These are phyloP conservation scores for Meloe dianella DNA, from an alignment of 2,888 invertebrate species.

Conservation along the genomic window DNA sequence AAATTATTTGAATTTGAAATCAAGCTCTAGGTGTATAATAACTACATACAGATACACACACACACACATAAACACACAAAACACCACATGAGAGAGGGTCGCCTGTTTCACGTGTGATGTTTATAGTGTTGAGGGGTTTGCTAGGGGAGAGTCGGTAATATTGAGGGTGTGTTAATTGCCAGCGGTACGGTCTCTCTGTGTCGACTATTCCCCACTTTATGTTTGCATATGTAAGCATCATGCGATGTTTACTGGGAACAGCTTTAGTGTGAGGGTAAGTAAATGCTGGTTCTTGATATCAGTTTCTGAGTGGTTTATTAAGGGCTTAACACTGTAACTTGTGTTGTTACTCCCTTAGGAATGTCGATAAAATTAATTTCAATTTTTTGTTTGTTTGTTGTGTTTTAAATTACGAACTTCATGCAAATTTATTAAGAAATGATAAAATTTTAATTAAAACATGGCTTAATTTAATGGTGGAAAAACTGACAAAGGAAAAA, in stretches of 20 bases:
- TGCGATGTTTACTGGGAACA: conserved; percentile 42
- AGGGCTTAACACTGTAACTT: conserved; percentile 6
- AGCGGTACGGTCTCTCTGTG: conserved; percentile 43
- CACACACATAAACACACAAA: neutral
- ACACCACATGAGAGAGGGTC: conserved; percentile 16
- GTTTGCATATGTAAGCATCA: conserved; percentile 51
- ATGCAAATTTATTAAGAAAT: neutral
- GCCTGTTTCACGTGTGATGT: conserved; percentile 39
- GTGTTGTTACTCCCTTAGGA: conserved; percentile 2
- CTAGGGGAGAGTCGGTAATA: conserved; percentile 49
- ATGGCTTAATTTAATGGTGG: neutral
- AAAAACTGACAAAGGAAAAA: neutral
- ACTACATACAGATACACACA: neutral
- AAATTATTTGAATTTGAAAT: conserved; percentile 46
- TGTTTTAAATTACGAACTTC: too few relatives aligned
- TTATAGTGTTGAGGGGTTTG: conserved; percentile 41
- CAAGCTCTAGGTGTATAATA: conserved; percentile 26
- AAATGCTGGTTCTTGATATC: conserved; percentile 17
- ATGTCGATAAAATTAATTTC: neutral
- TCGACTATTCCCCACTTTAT: conserved; percentile 40
- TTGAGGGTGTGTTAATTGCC: conserved; percentile 55
- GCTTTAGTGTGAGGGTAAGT: conserved; percentile 17
- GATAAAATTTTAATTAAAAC: neutral
- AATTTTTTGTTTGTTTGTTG: neutral
- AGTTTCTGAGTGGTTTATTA: conserved; percentile 10